Base-by-base conservation (phyloP, 2,113 vertebrate genomes). In the Grus americana region DNA sequence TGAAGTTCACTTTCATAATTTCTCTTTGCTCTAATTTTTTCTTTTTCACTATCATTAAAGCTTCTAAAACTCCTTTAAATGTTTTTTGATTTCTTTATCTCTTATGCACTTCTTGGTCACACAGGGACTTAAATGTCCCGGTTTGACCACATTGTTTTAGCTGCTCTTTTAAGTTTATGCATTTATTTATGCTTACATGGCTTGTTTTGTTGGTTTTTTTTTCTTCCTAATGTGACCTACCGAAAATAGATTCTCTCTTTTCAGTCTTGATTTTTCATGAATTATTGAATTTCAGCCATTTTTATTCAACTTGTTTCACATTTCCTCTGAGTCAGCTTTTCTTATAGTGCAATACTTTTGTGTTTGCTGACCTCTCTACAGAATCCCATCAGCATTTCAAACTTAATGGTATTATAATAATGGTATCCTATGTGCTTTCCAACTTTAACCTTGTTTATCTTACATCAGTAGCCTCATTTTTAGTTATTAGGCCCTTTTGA, bases 291-390 rank as follows among this genome's bases (percentile, higher is more conserved):
- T 97, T 74, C 9, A 24, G 49, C 65, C 85, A 54, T 32, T 95
- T 97, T 85, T 93, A 95, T 97, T 87, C 90, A 88, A 90, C 65
- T 83, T 90, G 36, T 62, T 97, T 89, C 57, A 65, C 29, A 86
- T 94, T 82, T 75, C 66, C 44, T 91, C 44, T 85, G 82, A 94
- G 91, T 96, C 94, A 97, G 94, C 95, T 90, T 80, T 97, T 96
- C 82, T 91, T 46, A 87, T 66, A 81, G 24, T 63, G 72, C 89
- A 91, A 93, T 84, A 90, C 71, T 34, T 66, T 79, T 70, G 62
- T 68, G 65, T 91, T 95, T 92, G 52, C 90, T 95, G 96, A 93
- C 94, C 81, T 94, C 82, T 86, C 44, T 70, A 57, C 29, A 80
- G 52, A 91, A 89, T 26, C 50, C 80, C 67, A 91, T 86, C 95